Evolutionary conservation across 2,113 vertebrate species (phyloP).

Genomic region (Plotosus lineatus): DNA sequence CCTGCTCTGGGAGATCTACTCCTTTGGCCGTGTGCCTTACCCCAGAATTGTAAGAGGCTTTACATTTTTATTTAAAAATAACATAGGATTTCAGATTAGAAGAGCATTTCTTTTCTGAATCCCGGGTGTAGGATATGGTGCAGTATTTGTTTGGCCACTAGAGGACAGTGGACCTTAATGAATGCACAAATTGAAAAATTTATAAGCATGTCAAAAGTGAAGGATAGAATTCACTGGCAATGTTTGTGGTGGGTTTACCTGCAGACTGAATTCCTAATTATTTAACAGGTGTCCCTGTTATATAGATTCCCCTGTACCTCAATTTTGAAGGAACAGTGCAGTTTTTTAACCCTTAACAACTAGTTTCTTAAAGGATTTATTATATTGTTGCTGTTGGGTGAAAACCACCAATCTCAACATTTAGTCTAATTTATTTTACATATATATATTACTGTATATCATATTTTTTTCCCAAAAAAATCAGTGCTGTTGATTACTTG

Average conservation of each 20-base stretch:
- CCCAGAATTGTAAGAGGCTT: conserved; percentile 90
- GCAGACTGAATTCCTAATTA: not conserved
- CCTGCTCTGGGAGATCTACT: conserved; percentile 99
- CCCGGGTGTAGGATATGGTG: not conserved
- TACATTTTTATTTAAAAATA: not conserved
- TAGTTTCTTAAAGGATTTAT: not conserved
- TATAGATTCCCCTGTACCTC: too few species aligned
- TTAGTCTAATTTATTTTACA: too few species aligned
- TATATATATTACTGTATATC: too few species aligned
- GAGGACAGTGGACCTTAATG: conserved; percentile 23
- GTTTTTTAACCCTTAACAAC: too few species aligned
- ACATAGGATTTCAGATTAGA: not conserved
- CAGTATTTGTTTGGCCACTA: conserved; percentile 17
- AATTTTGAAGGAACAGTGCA: too few species aligned
- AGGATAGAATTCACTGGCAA: not conserved
- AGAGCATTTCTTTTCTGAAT: not conserved
- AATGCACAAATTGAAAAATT: not conserved
- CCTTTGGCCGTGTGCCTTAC: conserved; percentile 97
- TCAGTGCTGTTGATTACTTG: too few species aligned
- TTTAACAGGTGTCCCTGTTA: not conserved
- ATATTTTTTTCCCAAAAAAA: too few species aligned
- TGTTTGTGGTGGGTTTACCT: not conserved
- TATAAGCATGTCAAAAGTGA: not conserved
- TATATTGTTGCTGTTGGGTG: too few species aligned
- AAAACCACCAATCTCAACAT: too few species aligned